Evolutionary conservation across 2,888 invertebrate species (phyloP), one percentile per base, ranked within the genome.

Genomic region (Pegoplata infirma): DNA sequence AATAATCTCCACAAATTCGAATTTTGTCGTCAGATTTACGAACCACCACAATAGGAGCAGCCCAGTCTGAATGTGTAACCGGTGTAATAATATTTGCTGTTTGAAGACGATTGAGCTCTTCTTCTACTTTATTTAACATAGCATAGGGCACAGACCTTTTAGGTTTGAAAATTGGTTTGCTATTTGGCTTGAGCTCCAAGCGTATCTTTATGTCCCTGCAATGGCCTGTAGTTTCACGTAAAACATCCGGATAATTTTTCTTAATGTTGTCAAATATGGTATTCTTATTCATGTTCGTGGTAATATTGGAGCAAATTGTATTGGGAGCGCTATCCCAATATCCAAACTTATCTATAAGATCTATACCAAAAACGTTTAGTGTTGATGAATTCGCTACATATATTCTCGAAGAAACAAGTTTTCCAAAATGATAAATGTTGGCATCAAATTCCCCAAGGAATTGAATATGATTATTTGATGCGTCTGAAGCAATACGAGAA

Each of bases 1-100:
- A 73, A 16, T 58, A 73, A 19, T 73, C 64, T 25, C 44, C 74
- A 47, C 74, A 74, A 19, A 67, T 61, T 8, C 74, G 74, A n/a
- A 55, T 67, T 5, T 36, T 51, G 7, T 32, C 14, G 5, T 46
- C 32, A 16, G 25, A 5, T 21, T 58, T 68, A 36, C 56, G 32
- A 23, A 68, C 28, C 1, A 47, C 53, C 10, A 75, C 67, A 36
- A 67, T 53, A 1, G 51, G 59, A 25, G 66, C 66, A 10, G 66
- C 58, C 73, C 67, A 59, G 14, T 67, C 61, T 14, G 61, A 61
- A 17, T 55, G 61, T 12, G 46, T 59, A 8, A 67, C 32, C 0
- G 74, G 66, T 16, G 74, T 53, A 14, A 74, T 67, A 16, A 56
- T 49, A 14, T 17, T 23, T 6, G 12, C 21, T 1, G 25, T 32